These are phyloP conservation scores for Drosophila teissieri DNA, from an alignment of 1,140 invertebrate genomes.

Conservation along the genomic window DNA sequence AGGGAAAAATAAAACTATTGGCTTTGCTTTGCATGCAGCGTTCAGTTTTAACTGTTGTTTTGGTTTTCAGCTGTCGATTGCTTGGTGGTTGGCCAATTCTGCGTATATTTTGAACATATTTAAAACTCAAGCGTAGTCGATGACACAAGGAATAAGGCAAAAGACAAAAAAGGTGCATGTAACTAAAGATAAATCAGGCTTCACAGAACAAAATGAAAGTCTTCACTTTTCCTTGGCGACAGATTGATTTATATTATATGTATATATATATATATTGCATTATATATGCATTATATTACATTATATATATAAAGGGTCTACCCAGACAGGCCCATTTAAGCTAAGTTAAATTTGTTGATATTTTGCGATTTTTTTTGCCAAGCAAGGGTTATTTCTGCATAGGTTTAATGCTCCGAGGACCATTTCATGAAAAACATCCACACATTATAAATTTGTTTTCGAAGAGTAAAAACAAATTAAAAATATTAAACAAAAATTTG, in stretches of 20 bases:
- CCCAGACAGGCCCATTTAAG: too few species aligned
- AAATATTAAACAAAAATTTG: conserved; percentile 40
- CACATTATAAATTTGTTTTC: conserved; percentile 8
- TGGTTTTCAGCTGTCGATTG: conserved; percentile 18
- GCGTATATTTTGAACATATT: conserved; percentile 24
- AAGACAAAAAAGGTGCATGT: conserved; percentile 61
- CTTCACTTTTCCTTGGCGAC: conserved; percentile 1
- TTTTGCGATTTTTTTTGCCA: too few species aligned
- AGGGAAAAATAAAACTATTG: conserved; percentile 18
- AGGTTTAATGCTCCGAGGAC: too few species aligned
- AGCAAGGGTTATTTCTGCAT: too few species aligned
- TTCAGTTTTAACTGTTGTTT: conserved; percentile 13
- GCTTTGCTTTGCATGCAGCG: conserved; percentile 37
- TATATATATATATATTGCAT: too few species aligned
- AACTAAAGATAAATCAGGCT: conserved; percentile 40
- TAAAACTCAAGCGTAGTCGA: conserved; percentile 35
- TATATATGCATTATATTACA: too few species aligned
- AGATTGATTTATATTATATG: neutral
- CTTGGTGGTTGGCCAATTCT: conserved; percentile 15
- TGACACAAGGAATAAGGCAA: conserved; percentile 26
- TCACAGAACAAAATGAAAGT: conserved; percentile 13
- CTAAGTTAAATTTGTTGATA: too few species aligned
- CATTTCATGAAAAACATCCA: too few species aligned
- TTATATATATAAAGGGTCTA: neutral
- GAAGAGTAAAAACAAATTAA: neutral